These are phyloP conservation scores for Dasypolia templi DNA, from an alignment of 2,888 invertebrate species.

Conservation along the genomic window DNA sequence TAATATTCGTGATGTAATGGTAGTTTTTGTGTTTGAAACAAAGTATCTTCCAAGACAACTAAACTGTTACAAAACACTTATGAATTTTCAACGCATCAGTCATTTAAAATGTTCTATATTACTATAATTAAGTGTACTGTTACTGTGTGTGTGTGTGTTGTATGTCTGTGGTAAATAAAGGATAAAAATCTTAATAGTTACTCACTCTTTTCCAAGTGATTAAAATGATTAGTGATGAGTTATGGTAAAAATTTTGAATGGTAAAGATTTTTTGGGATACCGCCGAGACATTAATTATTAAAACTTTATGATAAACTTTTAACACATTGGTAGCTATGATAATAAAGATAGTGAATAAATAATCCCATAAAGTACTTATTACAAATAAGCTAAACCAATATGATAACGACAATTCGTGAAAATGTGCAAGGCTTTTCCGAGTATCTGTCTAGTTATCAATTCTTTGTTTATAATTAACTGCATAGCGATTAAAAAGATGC, in stretches of 20 bases:
- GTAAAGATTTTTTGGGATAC: neutral
- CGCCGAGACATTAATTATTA: neutral
- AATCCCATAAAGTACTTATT: constrained; percentile 15
- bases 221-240: no score
- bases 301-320: neutral
- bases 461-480: constrained; percentile 4
- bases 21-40: neutral
- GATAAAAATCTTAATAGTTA: neutral
- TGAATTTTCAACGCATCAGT: neutral
- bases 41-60: neutral
- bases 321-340: constrained; percentile 1
- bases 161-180: no score
- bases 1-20: no score
- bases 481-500: neutral
- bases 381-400: constrained; percentile 12
- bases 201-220: neutral
- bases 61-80: neutral
- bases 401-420: constrained; percentile 7
- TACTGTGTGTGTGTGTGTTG: no score
- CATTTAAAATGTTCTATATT: neutral
- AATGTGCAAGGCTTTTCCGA: neutral
- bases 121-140: no score
- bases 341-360: constrained; percentile 26
- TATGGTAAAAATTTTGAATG: neutral
- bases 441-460: constrained; percentile 7